These are phyloP conservation scores for Bombylius major DNA, from an alignment of 2,888 invertebrate genomes.

Conservation along the genomic window DNA sequence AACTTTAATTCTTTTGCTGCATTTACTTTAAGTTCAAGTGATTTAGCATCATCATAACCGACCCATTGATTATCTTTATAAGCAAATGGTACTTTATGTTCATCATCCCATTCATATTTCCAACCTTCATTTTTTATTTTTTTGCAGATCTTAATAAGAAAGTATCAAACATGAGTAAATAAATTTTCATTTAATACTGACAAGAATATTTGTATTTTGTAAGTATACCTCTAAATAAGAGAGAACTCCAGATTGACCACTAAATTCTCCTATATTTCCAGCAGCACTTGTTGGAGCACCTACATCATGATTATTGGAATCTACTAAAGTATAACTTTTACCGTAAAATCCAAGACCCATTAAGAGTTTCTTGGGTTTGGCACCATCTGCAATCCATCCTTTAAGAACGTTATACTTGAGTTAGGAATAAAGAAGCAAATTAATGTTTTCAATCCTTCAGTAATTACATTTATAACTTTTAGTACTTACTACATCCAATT, in stretches of 20 bases:
- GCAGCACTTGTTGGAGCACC: slow-evolving; percentile 37
- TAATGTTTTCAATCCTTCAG: background rate
- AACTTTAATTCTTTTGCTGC: slow-evolving; percentile 29
- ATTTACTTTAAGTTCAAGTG: slow-evolving; percentile 30
- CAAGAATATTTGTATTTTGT: background rate
- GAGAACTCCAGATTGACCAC: slow-evolving; percentile 37
- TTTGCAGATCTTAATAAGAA: slow-evolving; percentile 29
- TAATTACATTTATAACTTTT: slow-evolving; percentile 35
- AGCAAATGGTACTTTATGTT: slow-evolving; percentile 31
- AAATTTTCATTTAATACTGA: background rate
- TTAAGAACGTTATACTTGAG: background rate
- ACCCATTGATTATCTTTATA: slow-evolving; percentile 32
- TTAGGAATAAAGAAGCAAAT: background rate
- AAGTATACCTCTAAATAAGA: slow-evolving; percentile 43
- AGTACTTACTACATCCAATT: too few species aligned
- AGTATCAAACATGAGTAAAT: background rate
- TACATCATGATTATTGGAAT: slow-evolving; percentile 28
- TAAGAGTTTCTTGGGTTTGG: slow-evolving; percentile 28
- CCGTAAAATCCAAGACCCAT: slow-evolving; percentile 36
- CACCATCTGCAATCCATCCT: slow-evolving; percentile 20
- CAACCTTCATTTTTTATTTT: slow-evolving; percentile 25
- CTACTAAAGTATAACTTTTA: slow-evolving; percentile 31
- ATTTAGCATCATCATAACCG: slow-evolving; percentile 32
- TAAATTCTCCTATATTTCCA: slow-evolving; percentile 40
- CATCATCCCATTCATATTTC: slow-evolving; percentile 23